Evolutionary conservation across 1,140 invertebrate genomes (phyloP), one percentile per base, ranked within the genome.

Genomic region (Dermatophagoides farinae): DNA sequence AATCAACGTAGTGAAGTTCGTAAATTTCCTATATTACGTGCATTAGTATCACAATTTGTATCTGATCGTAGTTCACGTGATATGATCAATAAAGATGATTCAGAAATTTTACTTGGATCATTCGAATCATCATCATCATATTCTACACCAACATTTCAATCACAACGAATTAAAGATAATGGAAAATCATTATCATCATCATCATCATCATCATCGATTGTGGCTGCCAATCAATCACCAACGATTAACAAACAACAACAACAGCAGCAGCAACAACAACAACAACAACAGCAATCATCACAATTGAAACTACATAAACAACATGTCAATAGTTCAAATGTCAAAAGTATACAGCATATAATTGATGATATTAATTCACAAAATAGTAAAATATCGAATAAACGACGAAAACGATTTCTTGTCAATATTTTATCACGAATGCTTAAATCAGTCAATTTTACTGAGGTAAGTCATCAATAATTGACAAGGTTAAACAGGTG

Each of bases 361-460:
- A 60, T 60, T 18, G 46, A 60, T 23, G 58, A 60, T 50, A 60
- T 60, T 22, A 60, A 60, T 60, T 49, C 58, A 49, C 43, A 60
- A 60, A 60, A 60, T 60, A 47, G 10, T n/a, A 50, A 47, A 37
- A 46, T 60, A 31, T 60, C 58, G 14, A 60, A 10, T 12, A 60
- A 60, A 52, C 4, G 43, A 16, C 41, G 62, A 10, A 41, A 44
- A 16, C 40, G 20, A 40, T 62, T 62, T 54, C 57, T 62, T 10
- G 49, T 62, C 4, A 61, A 25, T 22, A 54, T 61, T 16, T 43
- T 62, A 39, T 61, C 62, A 14, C 22, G 57, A 60, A 62, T 62
- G 62, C 46, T 62, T 9, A 62, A 57, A 43, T 59, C 62, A 37
- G 62, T 62, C 16, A 62, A 62, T 31, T 47, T 60, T 57, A 60